These are phyloP conservation scores for Phrixothrix hirtus DNA, from an alignment of 2,888 invertebrate genomes.

Conservation along the genomic window DNA sequence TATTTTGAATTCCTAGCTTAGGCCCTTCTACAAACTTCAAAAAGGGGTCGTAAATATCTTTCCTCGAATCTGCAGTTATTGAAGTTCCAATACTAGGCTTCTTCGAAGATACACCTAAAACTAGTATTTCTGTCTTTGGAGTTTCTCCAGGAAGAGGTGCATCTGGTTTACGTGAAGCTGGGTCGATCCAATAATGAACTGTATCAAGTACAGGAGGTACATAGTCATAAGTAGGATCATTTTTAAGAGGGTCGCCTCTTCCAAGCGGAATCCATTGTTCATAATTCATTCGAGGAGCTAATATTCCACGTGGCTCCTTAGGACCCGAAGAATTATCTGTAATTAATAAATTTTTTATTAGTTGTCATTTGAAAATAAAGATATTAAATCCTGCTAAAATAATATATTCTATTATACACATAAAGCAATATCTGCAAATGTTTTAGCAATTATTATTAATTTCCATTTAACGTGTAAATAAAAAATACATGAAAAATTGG, in stretches of 20 bases:
- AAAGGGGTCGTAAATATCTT: conserved; percentile 54
- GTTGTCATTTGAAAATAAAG: no score
- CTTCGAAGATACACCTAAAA: conserved; percentile 70
- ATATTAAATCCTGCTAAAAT: no score
- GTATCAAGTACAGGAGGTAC: conserved; percentile 78
- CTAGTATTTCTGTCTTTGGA: conserved; percentile 68
- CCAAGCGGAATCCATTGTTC: conserved; percentile 86
- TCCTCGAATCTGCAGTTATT: conserved; percentile 46
- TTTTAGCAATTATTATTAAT: neutral
- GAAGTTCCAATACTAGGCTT: conserved; percentile 63
- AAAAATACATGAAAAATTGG: no score
- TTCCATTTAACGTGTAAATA: no score
- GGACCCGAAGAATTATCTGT: conserved; percentile 35
- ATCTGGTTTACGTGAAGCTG: conserved; percentile 63
- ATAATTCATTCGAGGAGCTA: conserved; percentile 79
- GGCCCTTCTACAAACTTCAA: conserved; percentile 59
- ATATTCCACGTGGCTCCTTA: conserved; percentile 55
- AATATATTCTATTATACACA: no score
- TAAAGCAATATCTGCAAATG: no score
- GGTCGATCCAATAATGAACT: conserved; percentile 80
- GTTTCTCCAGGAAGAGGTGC: conserved; percentile 57
- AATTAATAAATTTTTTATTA: no score
- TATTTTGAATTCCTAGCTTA: conserved; percentile 51
- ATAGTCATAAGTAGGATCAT: conserved; percentile 84
- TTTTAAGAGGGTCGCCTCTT: conserved; percentile 78